Evolutionary conservation across 2,797 vertebrate species (phyloP).

Genomic region (Acanthurus lineatus): DNA sequence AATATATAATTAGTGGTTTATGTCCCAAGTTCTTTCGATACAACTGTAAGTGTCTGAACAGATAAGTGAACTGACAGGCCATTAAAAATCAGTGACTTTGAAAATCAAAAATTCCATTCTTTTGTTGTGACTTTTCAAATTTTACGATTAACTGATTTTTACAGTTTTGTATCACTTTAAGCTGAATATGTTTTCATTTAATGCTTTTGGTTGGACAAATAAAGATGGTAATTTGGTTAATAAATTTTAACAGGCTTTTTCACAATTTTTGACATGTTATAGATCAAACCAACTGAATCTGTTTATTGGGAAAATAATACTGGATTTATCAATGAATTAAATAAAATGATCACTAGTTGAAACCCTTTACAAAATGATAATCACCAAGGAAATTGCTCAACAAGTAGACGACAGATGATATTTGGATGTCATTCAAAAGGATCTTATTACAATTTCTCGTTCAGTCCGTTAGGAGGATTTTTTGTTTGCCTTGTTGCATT

Average conservation of each 20-base stretch:
- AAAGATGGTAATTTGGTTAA: no score
- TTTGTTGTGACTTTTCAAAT: no score
- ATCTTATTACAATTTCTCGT: neutral
- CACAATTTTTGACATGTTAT: neutral
- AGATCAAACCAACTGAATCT: neutral
- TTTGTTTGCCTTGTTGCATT: neutral
- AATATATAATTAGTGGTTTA: no score
- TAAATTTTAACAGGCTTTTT: no score
- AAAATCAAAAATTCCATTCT: no score
- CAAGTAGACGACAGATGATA: neutral
- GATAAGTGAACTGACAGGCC: no score
- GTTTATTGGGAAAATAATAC: neutral
- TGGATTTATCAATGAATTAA: neutral
- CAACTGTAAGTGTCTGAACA: no score
- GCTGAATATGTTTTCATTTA: no score
- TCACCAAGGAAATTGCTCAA: neutral
- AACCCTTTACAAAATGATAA: neutral
- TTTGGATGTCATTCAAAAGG: neutral
- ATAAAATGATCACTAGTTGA: neutral
- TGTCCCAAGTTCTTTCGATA: no score
- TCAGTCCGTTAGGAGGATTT: neutral
- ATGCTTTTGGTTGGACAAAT: neutral
- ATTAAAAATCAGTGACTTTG: no score
- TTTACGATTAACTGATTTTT: no score
- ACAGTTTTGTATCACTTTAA: no score